A percentile compares a stretch with the other conserved stretches of the same genome.
Evolutionary conservation across 2,888 invertebrate genomes (phyloP).

Genomic region (Zaprionus lineosus): DNA sequence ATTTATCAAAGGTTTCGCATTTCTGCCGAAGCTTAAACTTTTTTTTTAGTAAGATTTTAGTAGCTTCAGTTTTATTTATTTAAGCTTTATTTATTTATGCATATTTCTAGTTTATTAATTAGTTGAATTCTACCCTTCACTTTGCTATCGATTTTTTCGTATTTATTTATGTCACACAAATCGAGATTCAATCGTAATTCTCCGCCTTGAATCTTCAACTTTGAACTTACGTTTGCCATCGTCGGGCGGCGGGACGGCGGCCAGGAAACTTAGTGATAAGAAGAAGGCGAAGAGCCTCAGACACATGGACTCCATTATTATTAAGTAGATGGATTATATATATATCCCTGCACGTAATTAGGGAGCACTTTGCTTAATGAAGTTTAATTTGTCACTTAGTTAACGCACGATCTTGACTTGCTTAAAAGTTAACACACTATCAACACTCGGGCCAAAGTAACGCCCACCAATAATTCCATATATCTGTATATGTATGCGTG

Average conservation of each 20-base stretch:
- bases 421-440: slow-evolving; percentile 30
- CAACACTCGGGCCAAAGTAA: slow-evolving; percentile 16
- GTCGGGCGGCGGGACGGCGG: slow-evolving; percentile 47
- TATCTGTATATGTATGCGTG: slow-evolving; percentile 4
- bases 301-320: slow-evolving; percentile 48
- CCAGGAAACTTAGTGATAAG: slow-evolving; percentile 54
- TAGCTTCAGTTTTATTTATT: no score
- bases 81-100: no score
- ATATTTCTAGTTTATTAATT: no score
- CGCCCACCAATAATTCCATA: slow-evolving; percentile 39
- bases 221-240: slow-evolving; percentile 80
- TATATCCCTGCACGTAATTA: neutral
- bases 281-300: slow-evolving; percentile 21
- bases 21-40: no score
- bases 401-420: slow-evolving; percentile 2
- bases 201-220: no score
- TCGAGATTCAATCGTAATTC: no score
- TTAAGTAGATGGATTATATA: neutral
- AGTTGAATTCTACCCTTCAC: no score
- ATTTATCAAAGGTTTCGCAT: no score
- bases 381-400: slow-evolving; percentile 18
- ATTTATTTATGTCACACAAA: no score
- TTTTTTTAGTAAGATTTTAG: no score
- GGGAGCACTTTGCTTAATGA: slow-evolving; percentile 19
- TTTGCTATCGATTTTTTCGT: no score